Evolutionary conservation across 1,140 invertebrate genomes (phyloP).

Genomic region (Heterodera schachtii): DNA sequence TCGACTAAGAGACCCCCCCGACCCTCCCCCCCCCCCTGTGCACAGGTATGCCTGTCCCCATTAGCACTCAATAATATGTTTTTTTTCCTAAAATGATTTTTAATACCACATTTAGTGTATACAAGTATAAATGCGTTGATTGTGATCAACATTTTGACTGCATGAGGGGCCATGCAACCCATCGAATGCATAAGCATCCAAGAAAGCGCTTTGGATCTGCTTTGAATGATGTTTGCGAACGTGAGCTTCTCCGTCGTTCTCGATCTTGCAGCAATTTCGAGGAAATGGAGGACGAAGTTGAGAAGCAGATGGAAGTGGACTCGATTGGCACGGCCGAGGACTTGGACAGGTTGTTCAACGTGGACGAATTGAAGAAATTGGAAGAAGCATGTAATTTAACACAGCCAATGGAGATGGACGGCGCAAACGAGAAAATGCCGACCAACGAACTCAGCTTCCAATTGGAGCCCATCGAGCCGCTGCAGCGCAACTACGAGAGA

Average conservation of each 20-base stretch:
- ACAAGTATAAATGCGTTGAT: no score
- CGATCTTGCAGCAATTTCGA: slow-evolving; percentile 32
- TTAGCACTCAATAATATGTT: no score
- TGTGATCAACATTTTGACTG: no score
- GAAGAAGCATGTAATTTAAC: background rate
- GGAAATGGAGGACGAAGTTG: slow-evolving; percentile 36
- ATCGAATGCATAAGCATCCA: no score
- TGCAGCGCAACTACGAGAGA: slow-evolving; percentile 71
- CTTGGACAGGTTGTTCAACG: slow-evolving; percentile 42
- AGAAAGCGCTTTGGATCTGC: no score
- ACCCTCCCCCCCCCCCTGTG: no score
- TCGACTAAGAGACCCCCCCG: no score
- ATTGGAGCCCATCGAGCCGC: slow-evolving; percentile 84
- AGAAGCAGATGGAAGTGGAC: slow-evolving; percentile 21
- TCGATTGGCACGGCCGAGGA: slow-evolving; percentile 56
- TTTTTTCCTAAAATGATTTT: no score
- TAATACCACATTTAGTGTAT: no score
- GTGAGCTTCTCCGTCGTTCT: slow-evolving; percentile 11
- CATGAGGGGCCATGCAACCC: no score
- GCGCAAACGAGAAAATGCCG: slow-evolving; percentile 11
- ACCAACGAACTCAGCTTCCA: slow-evolving; percentile 77
- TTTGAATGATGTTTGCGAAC: slow-evolving; percentile 41
- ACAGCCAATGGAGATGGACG: slow-evolving; percentile 38
- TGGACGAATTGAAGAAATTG: slow-evolving; percentile 47
- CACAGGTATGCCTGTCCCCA: no score